Percentiles rank a stretch among this genome's conserved stretches.
Evolutionary conservation across 2,113 vertebrate species (phyloP).

Genomic region (Chaenogobius annularis): DNA sequence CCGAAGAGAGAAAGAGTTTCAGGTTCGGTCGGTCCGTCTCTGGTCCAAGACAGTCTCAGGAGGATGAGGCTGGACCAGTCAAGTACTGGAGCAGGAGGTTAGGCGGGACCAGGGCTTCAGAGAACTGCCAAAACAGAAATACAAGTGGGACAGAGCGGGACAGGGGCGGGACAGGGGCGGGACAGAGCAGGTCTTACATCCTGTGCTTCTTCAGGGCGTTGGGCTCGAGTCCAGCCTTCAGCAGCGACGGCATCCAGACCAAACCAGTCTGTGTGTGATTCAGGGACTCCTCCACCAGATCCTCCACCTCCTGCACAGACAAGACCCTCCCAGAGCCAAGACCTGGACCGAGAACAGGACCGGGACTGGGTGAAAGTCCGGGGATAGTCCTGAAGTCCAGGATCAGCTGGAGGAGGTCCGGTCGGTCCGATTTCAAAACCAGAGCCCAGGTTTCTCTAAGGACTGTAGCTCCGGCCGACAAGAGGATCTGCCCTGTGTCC

Average conservation of each 20-base stretch:
- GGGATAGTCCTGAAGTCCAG: slow-evolving; percentile 58
- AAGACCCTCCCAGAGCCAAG: neutral
- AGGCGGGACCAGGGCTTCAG: slow-evolving; percentile 62
- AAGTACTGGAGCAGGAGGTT: slow-evolving; percentile 85
- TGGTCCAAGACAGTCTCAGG: slow-evolving; percentile 73
- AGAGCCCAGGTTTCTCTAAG: slow-evolving; percentile 45
- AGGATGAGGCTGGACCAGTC: slow-evolving; percentile 81
- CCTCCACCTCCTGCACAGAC: slow-evolving; percentile 39
- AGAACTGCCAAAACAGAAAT: slow-evolving; percentile 58
- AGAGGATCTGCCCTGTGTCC: slow-evolving; percentile 54
- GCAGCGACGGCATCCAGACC: slow-evolving; percentile 86
- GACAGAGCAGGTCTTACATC: slow-evolving; percentile 74
- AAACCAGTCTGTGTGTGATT: slow-evolving; percentile 37
- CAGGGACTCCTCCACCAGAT: slow-evolving; percentile 51
- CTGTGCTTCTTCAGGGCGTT: slow-evolving; percentile 71
- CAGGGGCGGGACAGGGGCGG: too few relatives aligned
- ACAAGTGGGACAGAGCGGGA: too few relatives aligned
- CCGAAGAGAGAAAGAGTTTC: slow-evolving; percentile 74
- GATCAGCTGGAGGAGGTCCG: slow-evolving; percentile 63
- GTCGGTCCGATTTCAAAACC: slow-evolving; percentile 39
- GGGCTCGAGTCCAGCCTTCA: slow-evolving; percentile 86
- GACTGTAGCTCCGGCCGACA: slow-evolving; percentile 66
- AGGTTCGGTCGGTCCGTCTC: slow-evolving; percentile 64
- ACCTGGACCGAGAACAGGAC: neutral
- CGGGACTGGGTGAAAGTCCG: neutral